Percentiles rank a stretch among this genome's conserved stretches.
These are phyloP conservation scores for Camponotus vicinus DNA, from an alignment of 1,140 invertebrate genomes.

Conservation along the genomic window DNA sequence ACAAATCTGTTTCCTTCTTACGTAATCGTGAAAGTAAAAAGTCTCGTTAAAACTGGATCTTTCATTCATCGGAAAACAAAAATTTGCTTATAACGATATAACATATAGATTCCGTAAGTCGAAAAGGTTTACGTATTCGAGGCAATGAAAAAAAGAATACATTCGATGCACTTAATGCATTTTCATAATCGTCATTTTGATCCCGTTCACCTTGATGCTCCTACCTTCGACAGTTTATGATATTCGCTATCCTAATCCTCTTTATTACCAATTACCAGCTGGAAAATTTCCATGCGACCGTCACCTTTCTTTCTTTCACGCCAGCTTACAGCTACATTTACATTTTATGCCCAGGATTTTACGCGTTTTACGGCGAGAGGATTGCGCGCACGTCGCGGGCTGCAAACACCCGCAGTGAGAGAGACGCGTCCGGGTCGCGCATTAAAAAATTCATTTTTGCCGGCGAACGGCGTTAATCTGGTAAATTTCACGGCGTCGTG, in stretches of 20 bases:
- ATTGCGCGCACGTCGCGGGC: constrained; percentile 38
- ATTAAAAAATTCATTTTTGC: constrained; percentile 58
- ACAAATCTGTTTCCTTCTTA: not conserved
- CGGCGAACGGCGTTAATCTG: constrained; percentile 44
- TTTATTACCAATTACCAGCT: constrained; percentile 51
- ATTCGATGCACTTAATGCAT: constrained; percentile 15
- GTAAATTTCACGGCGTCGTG: constrained; percentile 45
- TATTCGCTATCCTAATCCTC: constrained; percentile 40
- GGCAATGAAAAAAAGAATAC: not conserved
- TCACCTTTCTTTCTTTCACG: constrained; percentile 33
- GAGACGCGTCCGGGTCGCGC: constrained; percentile 38
- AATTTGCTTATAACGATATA: not conserved
- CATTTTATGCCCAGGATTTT: constrained; percentile 51
- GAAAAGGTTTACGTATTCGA: not conserved
- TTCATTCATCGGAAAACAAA: not conserved
- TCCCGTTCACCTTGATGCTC: constrained; percentile 20
- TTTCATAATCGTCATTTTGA: constrained; percentile 6
- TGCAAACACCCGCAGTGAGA: constrained; percentile 4
- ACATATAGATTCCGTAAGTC: not conserved
- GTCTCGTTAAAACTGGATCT: not conserved
- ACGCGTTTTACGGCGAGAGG: constrained; percentile 46
- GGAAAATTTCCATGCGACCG: constrained; percentile 41
- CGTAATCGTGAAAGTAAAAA: not conserved
- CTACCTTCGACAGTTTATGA: constrained; percentile 15
- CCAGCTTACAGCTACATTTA: constrained; percentile 51